These are phyloP conservation scores for Caenorhabditis sinica DNA, from an alignment of 2,888 invertebrate species.

Conservation along the genomic window DNA sequence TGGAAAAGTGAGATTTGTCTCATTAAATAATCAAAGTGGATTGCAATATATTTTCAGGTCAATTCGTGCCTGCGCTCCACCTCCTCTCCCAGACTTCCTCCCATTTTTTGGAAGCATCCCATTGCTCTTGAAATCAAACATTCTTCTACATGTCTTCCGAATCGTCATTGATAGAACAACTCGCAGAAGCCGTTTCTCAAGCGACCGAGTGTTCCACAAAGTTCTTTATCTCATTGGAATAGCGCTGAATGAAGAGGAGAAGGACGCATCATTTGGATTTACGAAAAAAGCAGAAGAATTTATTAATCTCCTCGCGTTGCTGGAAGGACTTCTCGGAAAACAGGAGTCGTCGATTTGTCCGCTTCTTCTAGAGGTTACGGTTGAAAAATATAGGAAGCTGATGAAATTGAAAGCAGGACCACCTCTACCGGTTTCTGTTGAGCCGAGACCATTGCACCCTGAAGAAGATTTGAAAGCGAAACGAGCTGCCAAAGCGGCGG, in stretches of 20 bases:
- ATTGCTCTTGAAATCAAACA: constrained; percentile 63
- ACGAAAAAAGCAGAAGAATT: constrained; percentile 68
- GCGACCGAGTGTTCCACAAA: constrained; percentile 80
- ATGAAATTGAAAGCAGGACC: constrained; percentile 45
- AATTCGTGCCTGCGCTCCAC: constrained; percentile 80
- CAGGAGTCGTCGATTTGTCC: constrained; percentile 69
- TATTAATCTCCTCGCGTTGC: constrained; percentile 51
- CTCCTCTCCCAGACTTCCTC: constrained; percentile 74
- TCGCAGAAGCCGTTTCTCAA: constrained; percentile 78
- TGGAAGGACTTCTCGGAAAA: constrained; percentile 71
- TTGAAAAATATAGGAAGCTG: constrained; percentile 74
- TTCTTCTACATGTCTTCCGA: constrained; percentile 73
- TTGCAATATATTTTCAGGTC: constrained; percentile 41
- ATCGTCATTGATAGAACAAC: constrained; percentile 75
- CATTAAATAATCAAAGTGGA: not conserved
- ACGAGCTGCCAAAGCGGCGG: constrained; percentile 74
- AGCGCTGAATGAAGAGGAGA: constrained; percentile 78
- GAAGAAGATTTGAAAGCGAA: constrained; percentile 66
- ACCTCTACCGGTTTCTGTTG: constrained; percentile 7
- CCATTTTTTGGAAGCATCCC: constrained; percentile 74
- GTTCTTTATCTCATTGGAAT: constrained; percentile 79
- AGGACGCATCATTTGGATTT: constrained; percentile 72
- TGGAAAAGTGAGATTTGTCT: constrained; percentile 61
- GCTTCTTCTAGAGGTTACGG: constrained; percentile 71
- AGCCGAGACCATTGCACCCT: not conserved